Evolutionary conservation across 2,888 invertebrate species (phyloP), one percentile per base, ranked within the genome.

Genomic region (Plebejus melissa): DNA sequence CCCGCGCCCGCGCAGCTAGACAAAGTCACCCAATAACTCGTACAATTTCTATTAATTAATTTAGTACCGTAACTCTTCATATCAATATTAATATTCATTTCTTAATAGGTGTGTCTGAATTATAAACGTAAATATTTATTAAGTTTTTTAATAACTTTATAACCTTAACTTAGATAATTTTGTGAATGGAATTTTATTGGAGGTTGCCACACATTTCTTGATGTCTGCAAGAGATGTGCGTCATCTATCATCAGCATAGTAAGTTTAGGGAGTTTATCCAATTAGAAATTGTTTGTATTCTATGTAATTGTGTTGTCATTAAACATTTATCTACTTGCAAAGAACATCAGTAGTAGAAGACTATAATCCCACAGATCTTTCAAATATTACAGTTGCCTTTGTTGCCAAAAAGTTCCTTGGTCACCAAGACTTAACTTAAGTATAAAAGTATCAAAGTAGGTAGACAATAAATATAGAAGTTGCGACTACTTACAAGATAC

Each of bases 1-100:
- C 93, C 86, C 87, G 92, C 93, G 93, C 85, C 85, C 86, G 86
- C 84, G 85, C 83, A 85, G 84, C 85, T 85, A 83, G 80, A 75
- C 54, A 16, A 71, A 79, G 77, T 77, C 76, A 77, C 74, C 77
- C 77, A 79, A 79, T 77, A 77, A 77, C 78, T 78, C 76, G 78
- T 78, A 77, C 76, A 77, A 77, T 75, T 78, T 80, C 36, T 76
- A 76, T 71, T 60, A 77, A 77, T 77, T 76, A 76, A 77, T 46
- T 77, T 76, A 77, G 65, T 77, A 75, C 77, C 76, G 71, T 78
- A 77, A 72, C 50, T 46, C 46, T 46, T 46, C 71, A 70, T 41
- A 11, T 70, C 11, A 32, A 65, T 46, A 41, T 77, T 76, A 74
- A 79, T 78, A 69, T 77, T 74, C 74, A 78, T 76, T 76, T 69